Evolutionary conservation across 2,113 vertebrate species (phyloP).

Genomic region (Pomatostomus ruficeps): DNA sequence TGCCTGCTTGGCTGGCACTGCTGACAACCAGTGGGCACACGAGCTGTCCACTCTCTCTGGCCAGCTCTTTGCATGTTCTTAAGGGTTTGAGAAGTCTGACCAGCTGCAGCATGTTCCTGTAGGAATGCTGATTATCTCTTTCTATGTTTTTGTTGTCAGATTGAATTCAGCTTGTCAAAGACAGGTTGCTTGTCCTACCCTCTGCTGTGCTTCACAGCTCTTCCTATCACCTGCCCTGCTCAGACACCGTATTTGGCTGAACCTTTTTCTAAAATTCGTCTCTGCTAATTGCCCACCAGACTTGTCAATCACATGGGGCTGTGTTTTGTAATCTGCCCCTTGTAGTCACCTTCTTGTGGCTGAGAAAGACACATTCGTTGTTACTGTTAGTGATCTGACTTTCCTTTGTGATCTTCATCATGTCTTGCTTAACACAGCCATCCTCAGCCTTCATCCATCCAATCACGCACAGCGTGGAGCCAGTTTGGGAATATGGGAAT

Average conservation of each 20-base stretch:
- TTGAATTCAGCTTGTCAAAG: background rate
- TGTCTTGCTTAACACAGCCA: background rate
- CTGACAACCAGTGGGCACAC: accelerated
- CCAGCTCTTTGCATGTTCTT: background rate
- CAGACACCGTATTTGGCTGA: accelerated
- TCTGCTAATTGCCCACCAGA: background rate
- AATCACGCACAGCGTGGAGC: background rate
- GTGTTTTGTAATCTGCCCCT: background rate
- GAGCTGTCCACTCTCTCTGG: background rate
- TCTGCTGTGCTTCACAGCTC: background rate
- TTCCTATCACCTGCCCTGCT: background rate
- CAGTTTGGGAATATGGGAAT: background rate
- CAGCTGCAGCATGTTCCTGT: background rate
- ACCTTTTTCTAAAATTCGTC: background rate
- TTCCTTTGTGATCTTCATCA: background rate
- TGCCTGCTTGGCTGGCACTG: background rate
- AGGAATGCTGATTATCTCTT: background rate
- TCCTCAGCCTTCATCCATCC: background rate
- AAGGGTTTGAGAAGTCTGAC: background rate
- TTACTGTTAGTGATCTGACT: background rate
- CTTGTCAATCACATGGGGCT: background rate
- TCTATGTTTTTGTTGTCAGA: background rate
- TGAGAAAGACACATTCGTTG: background rate
- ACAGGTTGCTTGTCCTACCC: background rate
- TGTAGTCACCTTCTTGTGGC: background rate